phyloP scores from a whole-genome alignment of 1,140 invertebrate genomes.

The Ceratosolen fusciceps region DNA sequence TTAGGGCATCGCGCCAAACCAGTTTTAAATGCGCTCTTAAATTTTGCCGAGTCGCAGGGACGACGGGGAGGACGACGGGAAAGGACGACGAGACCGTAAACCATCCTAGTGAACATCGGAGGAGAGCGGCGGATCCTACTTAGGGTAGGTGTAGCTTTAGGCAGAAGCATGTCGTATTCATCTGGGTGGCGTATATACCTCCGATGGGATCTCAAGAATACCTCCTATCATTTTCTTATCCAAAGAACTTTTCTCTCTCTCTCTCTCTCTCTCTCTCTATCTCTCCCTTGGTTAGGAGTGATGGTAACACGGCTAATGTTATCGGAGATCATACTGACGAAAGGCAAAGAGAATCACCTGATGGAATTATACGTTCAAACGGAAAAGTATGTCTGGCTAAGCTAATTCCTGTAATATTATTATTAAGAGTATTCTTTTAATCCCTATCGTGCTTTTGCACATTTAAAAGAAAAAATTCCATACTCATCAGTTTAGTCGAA shows the following conservation, averaged over 20 bases:
- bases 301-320: slow-evolving; percentile 17
- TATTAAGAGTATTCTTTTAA: too few species aligned
- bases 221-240: slow-evolving; percentile 56
- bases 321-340: slow-evolving; percentile 13
- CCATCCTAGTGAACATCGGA: slow-evolving; percentile 59
- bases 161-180: slow-evolving; percentile 60
- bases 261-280: too few species aligned
- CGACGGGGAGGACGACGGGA: slow-evolving; percentile 54
- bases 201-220: slow-evolving; percentile 59
- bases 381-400: neutral
- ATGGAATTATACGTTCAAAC: neutral
- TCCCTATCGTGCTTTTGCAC: too few species aligned
- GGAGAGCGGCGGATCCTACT: slow-evolving; percentile 5
- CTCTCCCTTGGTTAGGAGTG: slow-evolving; percentile 45
- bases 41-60: slow-evolving; percentile 67
- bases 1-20: slow-evolving; percentile 70
- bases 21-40: slow-evolving; percentile 72
- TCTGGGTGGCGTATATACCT: slow-evolving; percentile 42
- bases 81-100: slow-evolving; percentile 60
- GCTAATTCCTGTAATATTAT: too few species aligned
- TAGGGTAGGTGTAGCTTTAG: slow-evolving; percentile 29
- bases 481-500: too few species aligned
- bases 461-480: too few species aligned
- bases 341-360: neutral
- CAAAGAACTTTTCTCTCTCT: slow-evolving; percentile 40